Evolutionary conservation across 2,113 vertebrate species (phyloP).

Genomic region (Rana temporaria): DNA sequence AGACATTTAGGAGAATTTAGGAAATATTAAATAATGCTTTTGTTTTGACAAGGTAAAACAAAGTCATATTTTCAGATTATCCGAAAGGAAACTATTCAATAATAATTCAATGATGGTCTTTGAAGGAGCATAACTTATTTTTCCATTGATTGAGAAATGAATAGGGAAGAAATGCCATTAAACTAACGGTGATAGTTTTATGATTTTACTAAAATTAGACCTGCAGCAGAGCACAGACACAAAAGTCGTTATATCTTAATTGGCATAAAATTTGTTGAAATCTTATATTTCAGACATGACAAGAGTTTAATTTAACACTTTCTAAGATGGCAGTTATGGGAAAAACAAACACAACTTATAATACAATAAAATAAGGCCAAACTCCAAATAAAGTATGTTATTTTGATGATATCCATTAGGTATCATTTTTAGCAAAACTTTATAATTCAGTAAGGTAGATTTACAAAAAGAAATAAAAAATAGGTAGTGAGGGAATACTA

Average conservation of each 20-base stretch:
- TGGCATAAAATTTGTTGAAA: constrained; percentile 13
- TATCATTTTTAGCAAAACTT: no score
- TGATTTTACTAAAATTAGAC: constrained; percentile 35
- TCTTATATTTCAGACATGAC: not conserved
- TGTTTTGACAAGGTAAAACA: constrained; percentile 63
- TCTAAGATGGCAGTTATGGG: no score
- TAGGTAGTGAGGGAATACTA: no score
- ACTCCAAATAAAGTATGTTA: no score
- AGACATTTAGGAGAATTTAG: not conserved
- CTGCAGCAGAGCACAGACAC: not conserved
- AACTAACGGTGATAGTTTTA: constrained; percentile 10
- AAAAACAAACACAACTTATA: no score
- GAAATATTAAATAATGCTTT: constrained; percentile 56
- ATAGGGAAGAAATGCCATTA: not conserved
- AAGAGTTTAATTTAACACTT: not conserved
- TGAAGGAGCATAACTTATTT: constrained; percentile 14
- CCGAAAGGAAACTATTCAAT: constrained; percentile 55
- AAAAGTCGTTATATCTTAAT: constrained; percentile 22
- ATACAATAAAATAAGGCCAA: no score
- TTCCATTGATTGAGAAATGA: not conserved
- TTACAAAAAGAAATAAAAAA: no score
- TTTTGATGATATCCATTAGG: no score
- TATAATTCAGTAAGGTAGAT: no score
- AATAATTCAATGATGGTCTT: constrained; percentile 55
- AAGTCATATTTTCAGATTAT: constrained; percentile 55